Conservation (phyloP, 2,113 vertebrate species). For the Meleagris gallopavo region DNA sequence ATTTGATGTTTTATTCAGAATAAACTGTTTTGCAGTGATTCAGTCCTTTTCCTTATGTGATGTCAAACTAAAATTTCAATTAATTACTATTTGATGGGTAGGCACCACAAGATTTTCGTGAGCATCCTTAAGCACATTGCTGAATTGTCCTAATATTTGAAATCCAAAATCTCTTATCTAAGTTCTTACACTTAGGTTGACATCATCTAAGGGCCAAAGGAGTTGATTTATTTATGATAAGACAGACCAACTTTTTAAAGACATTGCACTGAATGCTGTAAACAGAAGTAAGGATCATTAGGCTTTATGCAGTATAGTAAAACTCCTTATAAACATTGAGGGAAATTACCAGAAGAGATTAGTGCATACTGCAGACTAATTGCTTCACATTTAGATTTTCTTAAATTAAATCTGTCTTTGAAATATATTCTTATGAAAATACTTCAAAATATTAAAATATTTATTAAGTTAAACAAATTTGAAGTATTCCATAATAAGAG, state of each 20-base stretch:
- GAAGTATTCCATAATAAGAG: background rate
- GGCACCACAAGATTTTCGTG: background rate
- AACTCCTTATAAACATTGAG: background rate
- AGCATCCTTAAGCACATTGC: background rate
- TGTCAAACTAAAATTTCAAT: background rate
- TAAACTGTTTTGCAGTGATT: background rate
- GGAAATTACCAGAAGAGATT: slow-evolving; percentile 7
- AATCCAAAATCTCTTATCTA: background rate
- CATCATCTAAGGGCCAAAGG: background rate
- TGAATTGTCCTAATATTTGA: background rate
- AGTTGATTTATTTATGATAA: slow-evolving; percentile 1
- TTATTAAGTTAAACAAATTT: background rate
- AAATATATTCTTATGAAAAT: background rate
- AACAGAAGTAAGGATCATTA: background rate
- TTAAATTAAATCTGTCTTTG: background rate
- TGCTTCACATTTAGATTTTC: background rate
- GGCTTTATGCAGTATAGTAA: slow-evolving; percentile 4
- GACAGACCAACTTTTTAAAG: background rate
- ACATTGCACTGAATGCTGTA: background rate
- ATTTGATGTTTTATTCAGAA: background rate
- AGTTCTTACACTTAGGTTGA: background rate
- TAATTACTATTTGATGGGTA: background rate
- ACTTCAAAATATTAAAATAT: background rate
- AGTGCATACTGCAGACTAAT: background rate
- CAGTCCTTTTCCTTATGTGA: background rate